These are phyloP conservation scores for Mobula birostris DNA, from an alignment of 2,113 vertebrate genomes.

Conservation along the genomic window DNA sequence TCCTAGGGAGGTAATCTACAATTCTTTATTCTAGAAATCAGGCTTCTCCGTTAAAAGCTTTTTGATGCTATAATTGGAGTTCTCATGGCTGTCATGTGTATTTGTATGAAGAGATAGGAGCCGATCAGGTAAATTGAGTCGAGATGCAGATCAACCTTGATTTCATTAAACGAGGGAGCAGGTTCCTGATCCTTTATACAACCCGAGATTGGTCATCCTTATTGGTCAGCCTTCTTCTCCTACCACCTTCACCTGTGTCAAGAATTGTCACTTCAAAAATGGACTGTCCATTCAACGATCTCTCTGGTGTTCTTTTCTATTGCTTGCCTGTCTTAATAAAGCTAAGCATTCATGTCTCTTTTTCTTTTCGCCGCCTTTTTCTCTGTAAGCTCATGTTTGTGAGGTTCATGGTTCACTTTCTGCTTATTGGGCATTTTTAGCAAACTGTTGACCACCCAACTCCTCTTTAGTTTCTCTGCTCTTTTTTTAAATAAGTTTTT, in stretches of 20 bases:
- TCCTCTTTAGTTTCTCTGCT: no score
- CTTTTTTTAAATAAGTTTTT: background rate
- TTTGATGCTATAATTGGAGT: background rate
- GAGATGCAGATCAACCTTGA: no score
- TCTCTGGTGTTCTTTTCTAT: background rate
- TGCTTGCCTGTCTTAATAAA: background rate
- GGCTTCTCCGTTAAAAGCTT: background rate
- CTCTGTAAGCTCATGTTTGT: background rate
- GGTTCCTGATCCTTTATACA: background rate
- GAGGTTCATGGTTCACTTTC: background rate
- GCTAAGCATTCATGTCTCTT: background rate
- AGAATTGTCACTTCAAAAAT: background rate
- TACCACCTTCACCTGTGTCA: background rate
- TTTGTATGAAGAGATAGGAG: no score
- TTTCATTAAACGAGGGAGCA: background rate
- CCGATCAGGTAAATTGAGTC: no score
- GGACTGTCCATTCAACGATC: background rate
- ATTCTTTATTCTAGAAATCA: background rate
- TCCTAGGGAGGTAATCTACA: background rate
- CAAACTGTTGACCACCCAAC: background rate
- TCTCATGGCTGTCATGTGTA: no score
- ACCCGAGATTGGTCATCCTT: background rate
- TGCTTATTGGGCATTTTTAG: background rate
- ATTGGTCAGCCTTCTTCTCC: no score
- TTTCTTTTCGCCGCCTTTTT: background rate